phyloP scores from a whole-genome alignment of 2,888 invertebrate species.

The Nasonovia ribisnigri region DNA sequence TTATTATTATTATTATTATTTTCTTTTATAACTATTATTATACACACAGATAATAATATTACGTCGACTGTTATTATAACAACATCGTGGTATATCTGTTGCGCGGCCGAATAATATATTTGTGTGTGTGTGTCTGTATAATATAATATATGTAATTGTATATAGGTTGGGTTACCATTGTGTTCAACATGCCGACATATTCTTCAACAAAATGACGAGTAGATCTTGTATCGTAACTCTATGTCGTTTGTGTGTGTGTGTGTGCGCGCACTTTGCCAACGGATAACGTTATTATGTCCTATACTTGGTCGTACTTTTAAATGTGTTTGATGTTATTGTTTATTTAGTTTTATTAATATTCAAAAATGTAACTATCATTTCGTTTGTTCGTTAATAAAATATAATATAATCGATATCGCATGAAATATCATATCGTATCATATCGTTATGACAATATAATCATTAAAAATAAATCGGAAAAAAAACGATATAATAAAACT shows the following conservation, averaged over 20 bases:
- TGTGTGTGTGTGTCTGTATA: too few species aligned
- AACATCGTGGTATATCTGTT: not conserved
- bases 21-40: not conserved
- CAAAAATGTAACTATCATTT: not conserved
- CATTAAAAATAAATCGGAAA: not conserved
- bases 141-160: not conserved
- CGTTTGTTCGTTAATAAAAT: not conserved
- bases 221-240: not conserved
- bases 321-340: not conserved
- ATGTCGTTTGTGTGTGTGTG: too few species aligned
- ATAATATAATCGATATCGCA: not conserved
- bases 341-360: not conserved
- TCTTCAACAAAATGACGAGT: too few species aligned
- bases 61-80: not conserved
- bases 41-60: not conserved
- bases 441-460: too few species aligned
- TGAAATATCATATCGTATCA: not conserved
- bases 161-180: too few species aligned
- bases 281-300: too few species aligned
- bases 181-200: not conserved
- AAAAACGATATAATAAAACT: not conserved
- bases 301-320: not conserved
- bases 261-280: too few species aligned
- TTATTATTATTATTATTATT: not conserved
- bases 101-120: not conserved